Base-by-base conservation (phyloP, 2,888 invertebrate species). In the Epinotia brunnichana region DNA sequence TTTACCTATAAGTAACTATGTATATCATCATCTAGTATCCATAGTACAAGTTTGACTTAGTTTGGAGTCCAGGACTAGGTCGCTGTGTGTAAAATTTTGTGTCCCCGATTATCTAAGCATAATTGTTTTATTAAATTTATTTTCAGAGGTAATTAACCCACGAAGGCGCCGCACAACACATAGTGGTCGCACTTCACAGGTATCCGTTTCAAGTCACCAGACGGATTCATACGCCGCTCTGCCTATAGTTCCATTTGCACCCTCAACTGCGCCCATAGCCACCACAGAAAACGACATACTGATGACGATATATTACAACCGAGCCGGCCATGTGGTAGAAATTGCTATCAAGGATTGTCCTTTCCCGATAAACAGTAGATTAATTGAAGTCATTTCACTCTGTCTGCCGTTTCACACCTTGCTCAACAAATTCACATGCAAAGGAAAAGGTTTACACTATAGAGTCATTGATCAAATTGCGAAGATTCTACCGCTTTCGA, bases 371-470 rank as follows among this genome's bases (percentile, higher is more conserved):
- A 76, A 79, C 21, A 76, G 76, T 54, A 80, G 82, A 78, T 29
- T 88, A 1, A 81, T 89, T 3, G 77, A 81, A 67, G 83, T 83
- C 0, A 71, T 90, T 24, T 77, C 77, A 61, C 59, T 87, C 1
- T 83, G 83, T 61, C 24, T 85, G 11, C 85, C 87, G 5, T 89
- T 83, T 74, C 88, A 89, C 53, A n/a, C 78, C 2, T 57, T 70
- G 0, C 75, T 88, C 11, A 78, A 66, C 5, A 86, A 82, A 72
- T 67, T 89, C 3, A 80, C 79, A 1, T 80, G 88, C 21, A 76
- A 74, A 13, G 82, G 76, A 64, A 77, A 79, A 13, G 76, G 79
- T 5, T 70, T 88, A 0, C 76, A 78, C 21, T n/a, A 73, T 4
- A 4, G 21, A 17, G 44, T 80, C 10, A 15, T 89, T 4, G 61